Evolutionary conservation across 2,113 vertebrate species (phyloP).

Genomic region (Lophotis ruficrista): DNA sequence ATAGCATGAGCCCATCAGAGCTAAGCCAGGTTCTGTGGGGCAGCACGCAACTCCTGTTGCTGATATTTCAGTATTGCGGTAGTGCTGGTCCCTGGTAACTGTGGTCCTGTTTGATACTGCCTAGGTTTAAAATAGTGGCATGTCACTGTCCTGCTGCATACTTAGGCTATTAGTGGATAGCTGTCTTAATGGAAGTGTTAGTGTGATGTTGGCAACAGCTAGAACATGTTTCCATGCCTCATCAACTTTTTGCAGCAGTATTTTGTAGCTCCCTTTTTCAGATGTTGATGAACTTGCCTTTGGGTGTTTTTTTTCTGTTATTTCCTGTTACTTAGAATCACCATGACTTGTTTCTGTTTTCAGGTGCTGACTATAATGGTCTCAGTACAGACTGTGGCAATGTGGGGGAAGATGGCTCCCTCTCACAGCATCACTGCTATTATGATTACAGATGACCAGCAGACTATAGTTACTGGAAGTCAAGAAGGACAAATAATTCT

Average conservation of each 20-base stretch:
- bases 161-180: not conserved
- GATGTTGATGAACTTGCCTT: not conserved
- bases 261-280: not conserved
- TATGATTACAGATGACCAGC: constrained; percentile 83
- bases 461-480: constrained; percentile 80
- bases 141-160: not conserved
- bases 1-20: fast-evolving
- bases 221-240: not conserved
- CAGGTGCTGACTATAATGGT: constrained; percentile 65
- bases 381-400: constrained; percentile 57
- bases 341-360: not conserved
- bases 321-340: not conserved
- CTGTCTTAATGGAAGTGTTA: not conserved
- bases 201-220: not conserved
- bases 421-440: constrained; percentile 80
- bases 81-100: not conserved
- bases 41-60: not conserved
- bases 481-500: constrained; percentile 83
- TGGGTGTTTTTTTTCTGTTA: not conserved
- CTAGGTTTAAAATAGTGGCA: not conserved
- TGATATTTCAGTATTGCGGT: not conserved
- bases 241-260: not conserved
- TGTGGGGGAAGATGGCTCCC: constrained; percentile 80
- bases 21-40: not conserved
- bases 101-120: not conserved